These are phyloP conservation scores for Helarctos malayanus DNA, from an alignment of 2,797 vertebrate genomes.

Conservation along the genomic window DNA sequence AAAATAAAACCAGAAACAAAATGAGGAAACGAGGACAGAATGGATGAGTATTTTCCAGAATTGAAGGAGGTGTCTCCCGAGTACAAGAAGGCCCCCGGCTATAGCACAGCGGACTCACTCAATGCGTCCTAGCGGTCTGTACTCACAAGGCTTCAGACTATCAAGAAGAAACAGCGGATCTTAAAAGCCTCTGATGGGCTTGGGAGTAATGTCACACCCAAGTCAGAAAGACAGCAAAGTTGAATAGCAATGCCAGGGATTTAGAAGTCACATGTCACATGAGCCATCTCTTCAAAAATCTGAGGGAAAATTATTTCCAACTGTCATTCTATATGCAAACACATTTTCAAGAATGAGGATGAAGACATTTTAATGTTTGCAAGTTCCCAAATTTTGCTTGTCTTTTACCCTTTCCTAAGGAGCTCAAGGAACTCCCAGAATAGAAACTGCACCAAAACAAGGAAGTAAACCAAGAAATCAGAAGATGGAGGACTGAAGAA, in stretches of 20 bases:
- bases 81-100: not conserved
- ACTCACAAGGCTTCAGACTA: not conserved
- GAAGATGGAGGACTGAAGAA: not conserved
- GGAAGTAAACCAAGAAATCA: not conserved
- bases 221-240: not conserved
- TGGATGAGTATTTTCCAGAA: not conserved
- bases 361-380: not conserved
- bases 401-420: not conserved
- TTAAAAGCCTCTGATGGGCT: not conserved
- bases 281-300: not conserved
- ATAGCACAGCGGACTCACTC: not conserved
- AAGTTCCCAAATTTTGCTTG: not conserved
- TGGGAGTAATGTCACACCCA: not conserved
- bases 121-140: not conserved
- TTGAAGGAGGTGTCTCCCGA: not conserved
- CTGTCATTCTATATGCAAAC: not conserved
- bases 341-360: not conserved
- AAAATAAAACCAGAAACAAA: not conserved
- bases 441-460: not conserved
- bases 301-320: not conserved
- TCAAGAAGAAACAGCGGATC: not conserved
- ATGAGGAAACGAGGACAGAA: not conserved
- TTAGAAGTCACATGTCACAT: slow-evolving; percentile 10
- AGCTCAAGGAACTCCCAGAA: not conserved
- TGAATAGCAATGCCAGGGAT: not conserved